Base-by-base conservation (phyloP, 2,113 vertebrate species). In the Orcinus orca region DNA sequence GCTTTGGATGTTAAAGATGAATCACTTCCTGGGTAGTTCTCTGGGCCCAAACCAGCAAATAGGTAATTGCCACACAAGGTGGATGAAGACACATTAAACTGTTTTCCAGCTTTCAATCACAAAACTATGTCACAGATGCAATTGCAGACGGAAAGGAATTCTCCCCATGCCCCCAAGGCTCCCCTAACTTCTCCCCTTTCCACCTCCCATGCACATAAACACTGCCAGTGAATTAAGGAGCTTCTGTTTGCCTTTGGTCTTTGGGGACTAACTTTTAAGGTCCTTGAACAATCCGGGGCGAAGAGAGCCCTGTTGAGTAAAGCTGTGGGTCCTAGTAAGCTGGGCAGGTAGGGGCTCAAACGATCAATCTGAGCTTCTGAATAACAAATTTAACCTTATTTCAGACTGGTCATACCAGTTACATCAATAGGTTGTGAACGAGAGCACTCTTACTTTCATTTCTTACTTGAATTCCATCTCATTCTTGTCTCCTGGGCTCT, bases 181-280 rank as follows among this genome's bases (percentile, higher is more conserved):
- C 6, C 5, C n/a, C n/a, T 50, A 23, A 38, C 3, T n/a, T 21
- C 8, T 44, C 25, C 1, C 9, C 33, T 9, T 1, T 3, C 2
- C 1, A 38, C 17, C 41, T 13, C 18, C 9, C 29, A 44, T 13
- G 55, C 17, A 44, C 87, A 77, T 4, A 10, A 12, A 13, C 12
- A 65, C 15, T 41, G 17, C 55, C 25, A 33, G 15, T 10, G 12
- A 65, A 73, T 65, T 36, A 58, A 60, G 21, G 63, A 50, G 44
- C 77, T 20, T 70, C n/a, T 31, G 3, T 13, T 36, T 82, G 4
- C 26, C n/a, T 82, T 17, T 60, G 33, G 17, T 14, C 21, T 60
- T 70, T 73, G 36, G 29, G 70, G 8, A 44, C 44, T 47, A 55
- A 44, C 26, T 63, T 20, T 31, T 23, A 55, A 53, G 26, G 41